A percentile compares a stretch with the other conserved stretches of the same genome.
Conservation (phyloP, 2,113 vertebrate genomes). For the Caranx melampygus region DNA sequence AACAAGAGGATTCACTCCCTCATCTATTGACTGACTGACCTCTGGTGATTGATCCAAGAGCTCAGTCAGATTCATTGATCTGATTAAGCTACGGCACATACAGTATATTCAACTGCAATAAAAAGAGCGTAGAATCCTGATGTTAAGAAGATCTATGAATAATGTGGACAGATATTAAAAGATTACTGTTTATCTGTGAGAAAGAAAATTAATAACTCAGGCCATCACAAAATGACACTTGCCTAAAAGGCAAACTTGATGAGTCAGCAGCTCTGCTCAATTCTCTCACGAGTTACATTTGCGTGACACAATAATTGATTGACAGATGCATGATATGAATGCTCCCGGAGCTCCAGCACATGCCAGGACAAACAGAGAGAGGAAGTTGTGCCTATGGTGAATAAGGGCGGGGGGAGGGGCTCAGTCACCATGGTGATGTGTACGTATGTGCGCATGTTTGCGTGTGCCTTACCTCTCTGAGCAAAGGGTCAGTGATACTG, state of each 20-base stretch:
- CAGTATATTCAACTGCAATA: background rate
- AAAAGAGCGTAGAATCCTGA: background rate
- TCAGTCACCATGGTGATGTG: constrained; percentile 47
- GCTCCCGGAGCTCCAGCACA: constrained; percentile 49
- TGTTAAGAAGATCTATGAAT: constrained; percentile 2
- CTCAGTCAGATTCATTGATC: constrained; percentile 65
- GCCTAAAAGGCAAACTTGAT: constrained; percentile 36
- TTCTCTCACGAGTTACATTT: constrained; percentile 60
- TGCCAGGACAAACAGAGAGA: constrained; percentile 60
- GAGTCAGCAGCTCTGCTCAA: constrained; percentile 63
- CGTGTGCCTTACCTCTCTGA: constrained; percentile 91
- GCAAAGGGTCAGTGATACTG: constrained; percentile 90
- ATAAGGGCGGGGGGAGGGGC: constrained; percentile 4
- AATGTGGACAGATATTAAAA: constrained; percentile 34
- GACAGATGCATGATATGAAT: constrained; percentile 62
- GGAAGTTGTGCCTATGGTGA: constrained; percentile 52
- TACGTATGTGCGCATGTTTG: background rate
- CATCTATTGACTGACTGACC: constrained; percentile 65
- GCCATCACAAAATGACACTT: constrained; percentile 29
- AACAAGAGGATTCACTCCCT: constrained; percentile 68
- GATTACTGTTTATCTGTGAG: constrained; percentile 25
- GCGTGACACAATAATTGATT: constrained; percentile 69
- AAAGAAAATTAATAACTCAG: constrained; percentile 29
- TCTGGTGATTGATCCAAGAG: constrained; percentile 68
- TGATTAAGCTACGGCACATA: constrained; percentile 9